Percentiles rank a stretch among this genome's conserved stretches.
phyloP scores from a whole-genome alignment of 2,113 vertebrate species.

The Chloebia gouldiae region DNA sequence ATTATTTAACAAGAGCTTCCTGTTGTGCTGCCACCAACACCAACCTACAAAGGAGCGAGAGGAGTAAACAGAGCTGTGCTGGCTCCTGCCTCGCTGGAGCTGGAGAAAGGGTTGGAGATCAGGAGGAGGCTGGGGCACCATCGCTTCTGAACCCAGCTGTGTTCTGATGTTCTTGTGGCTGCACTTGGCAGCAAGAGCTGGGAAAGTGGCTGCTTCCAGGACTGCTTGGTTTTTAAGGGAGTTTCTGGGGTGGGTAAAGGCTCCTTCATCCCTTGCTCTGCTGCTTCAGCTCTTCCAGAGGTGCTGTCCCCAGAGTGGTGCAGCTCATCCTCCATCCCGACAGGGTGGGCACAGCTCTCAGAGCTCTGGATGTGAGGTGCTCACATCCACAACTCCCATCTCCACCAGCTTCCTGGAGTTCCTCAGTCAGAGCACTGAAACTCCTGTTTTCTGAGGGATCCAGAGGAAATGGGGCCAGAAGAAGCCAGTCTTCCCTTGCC shows the following conservation, averaged over 20 bases:
- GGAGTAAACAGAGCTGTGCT: background rate
- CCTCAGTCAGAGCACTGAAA: background rate
- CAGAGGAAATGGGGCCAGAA: background rate
- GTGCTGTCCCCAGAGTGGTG: background rate
- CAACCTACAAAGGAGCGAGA: background rate
- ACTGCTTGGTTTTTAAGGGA: background rate
- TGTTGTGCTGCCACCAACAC: slow-evolving; percentile 35
- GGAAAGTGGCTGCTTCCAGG: background rate
- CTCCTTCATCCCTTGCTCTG: background rate
- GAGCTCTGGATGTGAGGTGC: background rate
- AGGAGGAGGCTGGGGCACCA: accelerated
- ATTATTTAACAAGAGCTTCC: slow-evolving; percentile 40
- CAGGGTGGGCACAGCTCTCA: background rate
- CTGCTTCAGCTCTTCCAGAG: accelerated
- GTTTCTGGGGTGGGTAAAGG: background rate
- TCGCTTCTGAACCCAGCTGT: background rate
- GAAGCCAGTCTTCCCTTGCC: background rate
- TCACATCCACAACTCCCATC: background rate
- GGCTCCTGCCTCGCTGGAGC: background rate
- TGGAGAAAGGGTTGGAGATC: background rate
- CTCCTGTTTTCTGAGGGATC: background rate
- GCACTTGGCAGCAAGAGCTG: background rate
- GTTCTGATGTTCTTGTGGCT: background rate
- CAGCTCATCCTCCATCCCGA: accelerated
- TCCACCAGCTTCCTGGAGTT: background rate